Percentiles rank a stretch among this genome's conserved stretches.
phyloP scores from a whole-genome alignment of 1,140 invertebrate species.

The Drosophila sechellia region DNA sequence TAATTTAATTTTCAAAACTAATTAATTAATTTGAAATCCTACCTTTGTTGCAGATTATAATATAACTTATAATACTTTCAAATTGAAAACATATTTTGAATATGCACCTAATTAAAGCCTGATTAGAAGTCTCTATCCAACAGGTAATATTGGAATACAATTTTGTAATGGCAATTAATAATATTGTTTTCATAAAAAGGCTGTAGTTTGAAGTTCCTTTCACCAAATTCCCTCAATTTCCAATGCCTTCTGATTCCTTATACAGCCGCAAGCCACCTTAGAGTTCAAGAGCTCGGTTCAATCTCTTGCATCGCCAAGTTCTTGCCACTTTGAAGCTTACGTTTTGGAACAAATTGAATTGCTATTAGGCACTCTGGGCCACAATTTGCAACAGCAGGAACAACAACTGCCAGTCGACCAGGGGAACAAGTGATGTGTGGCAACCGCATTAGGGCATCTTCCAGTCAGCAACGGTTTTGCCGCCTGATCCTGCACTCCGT shows the following conservation, averaged over 20 bases:
- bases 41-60: too few species aligned
- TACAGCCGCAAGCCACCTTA: background rate
- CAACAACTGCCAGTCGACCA: conserved; percentile 5
- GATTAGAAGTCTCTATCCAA: too few species aligned
- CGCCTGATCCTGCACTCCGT: conserved; percentile 9
- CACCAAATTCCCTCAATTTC: background rate
- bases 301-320: conserved; percentile 12
- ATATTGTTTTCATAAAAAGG: background rate
- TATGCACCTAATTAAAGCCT: too few species aligned
- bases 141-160: too few species aligned
- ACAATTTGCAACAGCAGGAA: conserved; percentile 18
- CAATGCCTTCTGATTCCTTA: too few species aligned
- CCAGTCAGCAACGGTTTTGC: conserved; percentile 28
- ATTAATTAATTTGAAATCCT: too few species aligned
- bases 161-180: too few species aligned
- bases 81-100: too few species aligned
- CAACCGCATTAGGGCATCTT: conserved; percentile 48
- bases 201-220: background rate
- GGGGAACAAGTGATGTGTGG: conserved; percentile 43
- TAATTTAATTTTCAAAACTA: too few species aligned
- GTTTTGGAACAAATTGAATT: conserved; percentile 54
- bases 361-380: conserved; percentile 47
- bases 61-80: too few species aligned
- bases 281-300: background rate
- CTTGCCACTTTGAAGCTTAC: conserved; percentile 34